Percentiles rank a stretch among this genome's conserved stretches.
Evolutionary conservation across 2,888 invertebrate genomes (phyloP).

Genomic region (Pseudolycoriella hygida): DNA sequence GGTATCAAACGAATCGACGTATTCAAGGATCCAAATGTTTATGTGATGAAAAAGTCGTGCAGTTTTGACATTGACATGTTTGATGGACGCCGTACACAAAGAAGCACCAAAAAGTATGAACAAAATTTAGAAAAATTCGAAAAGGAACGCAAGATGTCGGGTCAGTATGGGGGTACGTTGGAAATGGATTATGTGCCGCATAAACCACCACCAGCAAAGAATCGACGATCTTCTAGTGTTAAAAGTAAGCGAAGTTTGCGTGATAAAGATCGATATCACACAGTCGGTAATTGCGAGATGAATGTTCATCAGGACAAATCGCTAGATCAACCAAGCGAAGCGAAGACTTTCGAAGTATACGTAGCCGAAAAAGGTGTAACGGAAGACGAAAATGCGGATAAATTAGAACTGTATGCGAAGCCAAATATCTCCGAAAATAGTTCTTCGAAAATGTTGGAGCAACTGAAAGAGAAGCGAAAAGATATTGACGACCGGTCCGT

Average conservation of each 20-base stretch:
- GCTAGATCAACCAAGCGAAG: constrained; percentile 22
- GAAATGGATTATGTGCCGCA: constrained; percentile 44
- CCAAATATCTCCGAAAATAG: constrained; percentile 12
- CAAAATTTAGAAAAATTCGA: constrained; percentile 43
- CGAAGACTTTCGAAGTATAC: constrained; percentile 40
- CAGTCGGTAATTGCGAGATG: constrained; percentile 17
- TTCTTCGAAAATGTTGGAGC: constrained; percentile 32
- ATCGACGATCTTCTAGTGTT: constrained; percentile 46
- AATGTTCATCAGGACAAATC: background rate
- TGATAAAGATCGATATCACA: constrained; percentile 26
- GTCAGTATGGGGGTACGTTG: constrained; percentile 26
- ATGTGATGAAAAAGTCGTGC: constrained; percentile 18
- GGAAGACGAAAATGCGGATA: constrained; percentile 43
- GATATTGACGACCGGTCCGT: background rate
- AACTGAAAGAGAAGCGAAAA: constrained; percentile 14
- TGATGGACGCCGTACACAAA: constrained; percentile 6
- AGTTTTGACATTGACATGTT: constrained; percentile 21
- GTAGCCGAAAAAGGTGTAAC: constrained; percentile 41
- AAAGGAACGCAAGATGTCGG: constrained; percentile 32
- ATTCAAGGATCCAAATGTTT: constrained; percentile 6
- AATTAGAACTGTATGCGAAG: constrained; percentile 30
- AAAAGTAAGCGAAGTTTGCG: constrained; percentile 34
- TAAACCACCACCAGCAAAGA: constrained; percentile 48
- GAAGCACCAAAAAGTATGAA: constrained; percentile 26
- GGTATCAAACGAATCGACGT: constrained; percentile 8